Conservation (phyloP, 1,140 invertebrate genomes). For the Limonius californicus region DNA sequence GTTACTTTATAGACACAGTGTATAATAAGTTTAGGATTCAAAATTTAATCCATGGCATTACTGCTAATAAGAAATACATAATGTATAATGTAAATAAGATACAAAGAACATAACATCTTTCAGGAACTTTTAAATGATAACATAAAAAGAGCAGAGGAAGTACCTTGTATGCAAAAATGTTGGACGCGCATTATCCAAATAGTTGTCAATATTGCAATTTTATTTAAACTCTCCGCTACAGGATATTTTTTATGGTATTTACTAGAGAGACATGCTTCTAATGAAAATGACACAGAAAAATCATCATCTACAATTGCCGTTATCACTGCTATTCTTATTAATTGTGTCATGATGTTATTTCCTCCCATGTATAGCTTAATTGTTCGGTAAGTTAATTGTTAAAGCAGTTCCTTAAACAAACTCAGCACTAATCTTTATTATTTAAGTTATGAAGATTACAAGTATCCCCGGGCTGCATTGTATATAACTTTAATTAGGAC, state of each 20-base stretch:
- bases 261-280: slow-evolving; percentile 32
- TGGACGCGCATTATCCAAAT: slow-evolving; percentile 42
- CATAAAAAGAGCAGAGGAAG: slow-evolving; percentile 36
- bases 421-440: slow-evolving; percentile 8
- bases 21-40: too few species aligned
- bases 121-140: slow-evolving; percentile 52
- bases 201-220: slow-evolving; percentile 45
- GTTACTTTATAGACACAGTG: too few species aligned
- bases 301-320: slow-evolving; percentile 24
- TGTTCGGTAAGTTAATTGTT: slow-evolving; percentile 42
- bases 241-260: slow-evolving; percentile 49
- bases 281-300: slow-evolving; percentile 18
- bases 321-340: slow-evolving; percentile 37
- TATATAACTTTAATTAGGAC: slow-evolving; percentile 59
- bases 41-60: too few species aligned
- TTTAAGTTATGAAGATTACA: slow-evolving; percentile 51
- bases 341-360: slow-evolving; percentile 42
- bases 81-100: too few species aligned
- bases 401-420: too few species aligned
- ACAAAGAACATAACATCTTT: slow-evolving; percentile 20
- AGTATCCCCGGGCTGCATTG: slow-evolving; percentile 52
- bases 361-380: slow-evolving; percentile 46
- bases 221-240: slow-evolving; percentile 47
- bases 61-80: too few species aligned
- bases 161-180: slow-evolving; percentile 23